Conservation (phyloP, 2,888 invertebrate genomes). For the Cheilosia vernalis region DNA sequence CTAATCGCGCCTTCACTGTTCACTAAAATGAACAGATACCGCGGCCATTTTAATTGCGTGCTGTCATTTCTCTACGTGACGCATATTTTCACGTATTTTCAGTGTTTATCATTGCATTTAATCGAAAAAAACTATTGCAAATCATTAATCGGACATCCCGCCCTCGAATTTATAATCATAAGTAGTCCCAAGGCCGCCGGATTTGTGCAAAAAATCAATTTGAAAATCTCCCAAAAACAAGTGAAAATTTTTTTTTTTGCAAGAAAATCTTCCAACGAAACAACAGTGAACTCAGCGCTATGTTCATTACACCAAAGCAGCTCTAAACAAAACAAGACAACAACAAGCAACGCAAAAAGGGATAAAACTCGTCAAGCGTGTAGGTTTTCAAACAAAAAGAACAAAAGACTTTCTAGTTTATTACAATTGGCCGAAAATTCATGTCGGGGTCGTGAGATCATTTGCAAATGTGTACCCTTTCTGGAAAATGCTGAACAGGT, state of each 20-base stretch:
- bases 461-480: background rate
- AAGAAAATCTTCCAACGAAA: conserved; percentile 69
- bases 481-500: conserved; percentile 28
- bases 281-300: conserved; percentile 73
- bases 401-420: conserved; percentile 28
- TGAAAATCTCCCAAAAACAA: conserved; percentile 48
- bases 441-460: background rate
- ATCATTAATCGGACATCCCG: conserved; percentile 18
- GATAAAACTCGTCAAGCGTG: conserved; percentile 57
- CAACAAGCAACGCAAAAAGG: conserved; percentile 63
- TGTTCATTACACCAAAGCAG: conserved; percentile 64
- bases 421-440: background rate
- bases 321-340: conserved; percentile 69
- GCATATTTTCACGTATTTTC: conserved; percentile 69
- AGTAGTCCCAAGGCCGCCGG: background rate
- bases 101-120: conserved; percentile 67
- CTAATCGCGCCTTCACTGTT: conserved; percentile 71
- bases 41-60: conserved; percentile 82
- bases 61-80: conserved; percentile 78
- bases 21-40: conserved; percentile 75
- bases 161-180: conserved; percentile 44
- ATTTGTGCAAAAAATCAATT: conserved; percentile 39
- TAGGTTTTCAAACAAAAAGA: conserved; percentile 64
- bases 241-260: conserved; percentile 55
- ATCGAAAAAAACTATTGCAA: conserved; percentile 46